Base-by-base conservation (phyloP, 2,888 invertebrate genomes). In the Drosophila neotestacea region DNA sequence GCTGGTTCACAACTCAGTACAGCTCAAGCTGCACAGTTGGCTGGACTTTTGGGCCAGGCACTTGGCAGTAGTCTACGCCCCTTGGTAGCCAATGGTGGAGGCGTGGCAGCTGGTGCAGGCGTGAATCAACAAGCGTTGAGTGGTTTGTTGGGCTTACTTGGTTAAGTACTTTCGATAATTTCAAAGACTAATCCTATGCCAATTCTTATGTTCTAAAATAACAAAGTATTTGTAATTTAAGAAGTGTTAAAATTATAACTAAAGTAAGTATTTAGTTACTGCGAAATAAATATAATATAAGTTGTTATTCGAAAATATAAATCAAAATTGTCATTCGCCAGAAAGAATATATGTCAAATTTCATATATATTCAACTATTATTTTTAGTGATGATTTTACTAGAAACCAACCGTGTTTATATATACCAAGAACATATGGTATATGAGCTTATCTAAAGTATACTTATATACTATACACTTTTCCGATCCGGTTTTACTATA, bases 21-120 rank as follows among this genome's bases (percentile, higher is more conserved):
- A 1, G 78, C 70, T 2, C 88, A 86, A 55, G 82, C 91, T 1
- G 81, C 90, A 0, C 91, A 91, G 58, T 27, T 91, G 6, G 91
- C 91, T 0, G 90, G 81, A 11, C 71, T 83, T 0, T 28, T 91
- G 47, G 91, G 91, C 0, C 91, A 91, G 59, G 91, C 90, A 0
- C 69, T 91, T 22, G 91, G 91, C 9, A 84, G 79, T 42, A 88
- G 89, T 46, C 56, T 90, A 7, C 81, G 91, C 9, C 90, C 91
- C 0, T 70, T 90, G 13, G 44, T 90, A 4, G 77, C 77, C 13
- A 75, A 86, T 42, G 90, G 84, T 2, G 82, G 81, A 0, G 83
- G 61, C 4, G 77, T 71, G 2, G 78, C 62, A 0, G 32, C 60
- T 1, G 59, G 68, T 0, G 73, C 28, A 3, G 89, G 62, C 10